A percentile compares a stretch with the other conserved stretches of the same genome.
phyloP scores from a whole-genome alignment of 1,140 invertebrate genomes.

The Yoshiicerus persimilis region DNA sequence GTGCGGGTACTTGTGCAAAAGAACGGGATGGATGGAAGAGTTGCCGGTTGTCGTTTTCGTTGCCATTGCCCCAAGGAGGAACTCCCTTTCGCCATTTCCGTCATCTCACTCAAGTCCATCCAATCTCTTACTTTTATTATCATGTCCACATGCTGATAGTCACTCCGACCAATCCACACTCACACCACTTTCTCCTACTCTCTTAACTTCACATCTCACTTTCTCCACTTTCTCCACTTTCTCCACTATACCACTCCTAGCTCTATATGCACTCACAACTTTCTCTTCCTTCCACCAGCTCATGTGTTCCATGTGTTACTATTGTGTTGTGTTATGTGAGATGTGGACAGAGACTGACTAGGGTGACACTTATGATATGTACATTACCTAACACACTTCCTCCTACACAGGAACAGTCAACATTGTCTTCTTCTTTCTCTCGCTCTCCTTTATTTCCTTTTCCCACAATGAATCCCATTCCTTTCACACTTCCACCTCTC shows the following conservation, averaged over 20 bases:
- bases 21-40: background rate
- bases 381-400: background rate
- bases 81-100: constrained; percentile 11
- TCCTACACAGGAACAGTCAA: background rate
- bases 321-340: background rate
- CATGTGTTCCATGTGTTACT: background rate
- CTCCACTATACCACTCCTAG: background rate
- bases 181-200: background rate
- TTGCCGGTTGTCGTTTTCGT: background rate
- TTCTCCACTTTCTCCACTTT: background rate
- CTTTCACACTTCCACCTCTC: background rate
- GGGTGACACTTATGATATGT: background rate
- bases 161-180: background rate
- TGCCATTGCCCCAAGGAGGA: constrained; percentile 19
- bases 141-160: constrained; percentile 14
- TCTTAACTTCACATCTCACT: background rate
- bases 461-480: background rate
- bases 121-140: constrained; percentile 23
- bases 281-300: no score
- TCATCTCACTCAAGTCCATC: constrained; percentile 21
- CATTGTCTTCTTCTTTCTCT: background rate
- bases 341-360: background rate
- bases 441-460: background rate
- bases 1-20: background rate
- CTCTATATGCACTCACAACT: no score